These are phyloP conservation scores for Danaus chrysippus DNA, from an alignment of 2,888 invertebrate genomes.

Conservation along the genomic window DNA sequence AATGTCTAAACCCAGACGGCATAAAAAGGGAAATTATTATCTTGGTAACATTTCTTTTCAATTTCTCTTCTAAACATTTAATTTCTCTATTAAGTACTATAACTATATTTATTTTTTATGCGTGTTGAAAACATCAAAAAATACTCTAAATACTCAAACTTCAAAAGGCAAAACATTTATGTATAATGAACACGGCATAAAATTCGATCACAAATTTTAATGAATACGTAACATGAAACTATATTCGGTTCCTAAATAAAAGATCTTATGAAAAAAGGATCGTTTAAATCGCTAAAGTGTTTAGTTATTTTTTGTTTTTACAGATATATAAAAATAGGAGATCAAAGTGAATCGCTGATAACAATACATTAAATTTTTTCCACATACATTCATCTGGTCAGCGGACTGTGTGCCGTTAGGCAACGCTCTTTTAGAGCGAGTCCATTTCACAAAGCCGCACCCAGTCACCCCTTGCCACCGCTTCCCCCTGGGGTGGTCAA, in stretches of 20 bases:
- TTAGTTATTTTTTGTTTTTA: not conserved
- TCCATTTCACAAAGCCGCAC: slow-evolving; percentile 51
- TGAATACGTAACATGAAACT: not conserved
- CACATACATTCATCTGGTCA: slow-evolving; percentile 70
- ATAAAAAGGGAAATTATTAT: too few species aligned
- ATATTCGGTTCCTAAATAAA: not conserved
- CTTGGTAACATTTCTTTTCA: too few species aligned
- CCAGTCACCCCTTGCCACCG: slow-evolving; percentile 11
- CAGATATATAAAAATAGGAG: not conserved
- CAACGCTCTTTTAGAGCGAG: slow-evolving; percentile 47
- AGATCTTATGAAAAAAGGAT: too few species aligned
- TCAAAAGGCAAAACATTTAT: too few species aligned
- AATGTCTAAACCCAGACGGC: too few species aligned
- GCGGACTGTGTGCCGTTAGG: slow-evolving; percentile 34
- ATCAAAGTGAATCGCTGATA: not conserved
- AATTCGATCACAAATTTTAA: too few species aligned
- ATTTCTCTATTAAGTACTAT: too few species aligned
- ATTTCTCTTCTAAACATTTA: too few species aligned
- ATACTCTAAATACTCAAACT: too few species aligned
- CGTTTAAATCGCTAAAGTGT: not conserved
- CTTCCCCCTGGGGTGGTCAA: slow-evolving; percentile 36
- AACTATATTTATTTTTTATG: too few species aligned
- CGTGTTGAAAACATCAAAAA: too few species aligned
- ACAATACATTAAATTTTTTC: slow-evolving; percentile 38
- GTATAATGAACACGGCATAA: too few species aligned